Evolutionary conservation across 2,888 invertebrate species (phyloP).

Genomic region (Lasioglossum calceatum): DNA sequence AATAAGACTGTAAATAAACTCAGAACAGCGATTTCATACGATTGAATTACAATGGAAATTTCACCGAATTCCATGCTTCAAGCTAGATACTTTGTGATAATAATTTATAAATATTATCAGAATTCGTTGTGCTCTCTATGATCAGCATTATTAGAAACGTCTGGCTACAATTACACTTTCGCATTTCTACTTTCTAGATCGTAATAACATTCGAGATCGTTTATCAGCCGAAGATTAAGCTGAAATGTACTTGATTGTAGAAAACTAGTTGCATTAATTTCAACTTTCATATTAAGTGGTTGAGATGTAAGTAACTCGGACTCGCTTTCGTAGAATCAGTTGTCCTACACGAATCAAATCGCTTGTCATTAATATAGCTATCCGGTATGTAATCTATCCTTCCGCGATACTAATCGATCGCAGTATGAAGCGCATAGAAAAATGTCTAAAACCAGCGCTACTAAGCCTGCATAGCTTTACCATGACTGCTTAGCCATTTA

Average conservation of each 20-base stretch:
- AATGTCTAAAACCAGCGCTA: not conserved
- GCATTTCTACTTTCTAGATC: not conserved
- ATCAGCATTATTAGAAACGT: not conserved
- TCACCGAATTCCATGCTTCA: too few species aligned
- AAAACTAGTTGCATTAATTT: not conserved
- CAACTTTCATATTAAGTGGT: slow-evolving; percentile 3
- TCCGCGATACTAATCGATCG: slow-evolving; percentile 9
- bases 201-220: not conserved
- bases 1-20: too few species aligned
- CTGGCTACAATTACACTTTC: not conserved
- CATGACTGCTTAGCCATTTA: not conserved
- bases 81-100: not conserved
- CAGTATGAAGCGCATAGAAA: not conserved
- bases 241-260: not conserved
- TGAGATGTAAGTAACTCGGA: slow-evolving; percentile 12
- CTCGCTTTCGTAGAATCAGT: slow-evolving; percentile 18
- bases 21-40: too few species aligned
- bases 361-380: not conserved
- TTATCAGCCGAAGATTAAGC: not conserved
- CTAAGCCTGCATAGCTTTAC: not conserved
- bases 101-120: not conserved
- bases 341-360: slow-evolving; percentile 36
- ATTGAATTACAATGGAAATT: too few species aligned
- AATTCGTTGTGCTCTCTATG: not conserved
- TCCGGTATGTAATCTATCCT: not conserved